Conservation (phyloP, 2,888 invertebrate genomes). For the Drosophila anomelani region DNA sequence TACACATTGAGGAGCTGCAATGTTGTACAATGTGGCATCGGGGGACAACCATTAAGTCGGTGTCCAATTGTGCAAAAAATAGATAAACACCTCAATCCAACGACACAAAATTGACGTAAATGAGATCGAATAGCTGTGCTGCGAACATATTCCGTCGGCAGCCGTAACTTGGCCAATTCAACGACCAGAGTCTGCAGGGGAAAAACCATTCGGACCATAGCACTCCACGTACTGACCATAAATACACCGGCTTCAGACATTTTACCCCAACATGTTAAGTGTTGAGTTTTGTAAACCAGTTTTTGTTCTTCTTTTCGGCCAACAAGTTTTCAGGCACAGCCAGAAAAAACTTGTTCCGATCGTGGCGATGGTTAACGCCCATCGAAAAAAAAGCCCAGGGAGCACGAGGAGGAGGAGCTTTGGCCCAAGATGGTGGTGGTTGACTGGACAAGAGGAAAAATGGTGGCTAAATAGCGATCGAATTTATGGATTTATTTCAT, state of each 20-base stretch:
- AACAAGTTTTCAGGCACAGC: constrained; percentile 51
- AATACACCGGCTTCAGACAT: constrained; percentile 64
- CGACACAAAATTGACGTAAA: constrained; percentile 78
- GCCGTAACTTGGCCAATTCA: constrained; percentile 43
- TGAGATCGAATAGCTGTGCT: constrained; percentile 66
- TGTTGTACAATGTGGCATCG: constrained; percentile 13
- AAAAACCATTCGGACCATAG: constrained; percentile 70
- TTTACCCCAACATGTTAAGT: constrained; percentile 74
- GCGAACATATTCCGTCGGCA: constrained; percentile 67
- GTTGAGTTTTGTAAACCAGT: constrained; percentile 70
- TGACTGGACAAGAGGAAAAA: constrained; percentile 67
- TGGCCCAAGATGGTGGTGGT: constrained; percentile 75
- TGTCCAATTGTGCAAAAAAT: constrained; percentile 33
- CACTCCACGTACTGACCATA: constrained; percentile 72
- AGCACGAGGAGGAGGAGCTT: constrained; percentile 74
- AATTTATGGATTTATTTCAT: constrained; percentile 82
- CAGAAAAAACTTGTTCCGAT: constrained; percentile 71
- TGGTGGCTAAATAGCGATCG: constrained; percentile 80
- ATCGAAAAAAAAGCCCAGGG: constrained; percentile 26
- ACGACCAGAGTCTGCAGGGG: constrained; percentile 51
- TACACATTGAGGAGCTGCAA: constrained; percentile 6
- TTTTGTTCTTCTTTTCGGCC: constrained; percentile 29
- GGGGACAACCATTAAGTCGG: neutral
- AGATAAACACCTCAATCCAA: constrained; percentile 76
- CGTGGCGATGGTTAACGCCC: constrained; percentile 63